Evolutionary conservation across 2,888 invertebrate species (phyloP), one percentile per base, ranked within the genome.

Genomic region (Mechanitis mazaeus): DNA sequence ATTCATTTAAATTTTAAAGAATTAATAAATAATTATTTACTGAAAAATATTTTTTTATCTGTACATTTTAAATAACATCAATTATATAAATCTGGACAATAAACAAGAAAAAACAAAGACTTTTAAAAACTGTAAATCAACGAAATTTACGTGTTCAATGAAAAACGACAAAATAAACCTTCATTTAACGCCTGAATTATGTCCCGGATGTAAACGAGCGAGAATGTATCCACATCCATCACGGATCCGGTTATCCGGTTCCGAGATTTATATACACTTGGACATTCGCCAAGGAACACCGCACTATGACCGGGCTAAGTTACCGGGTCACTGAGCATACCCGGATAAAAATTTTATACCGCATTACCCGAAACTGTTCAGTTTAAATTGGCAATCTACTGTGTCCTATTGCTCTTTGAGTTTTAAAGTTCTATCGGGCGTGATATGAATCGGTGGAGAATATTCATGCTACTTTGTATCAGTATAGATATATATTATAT

Each of bases 311-410:
- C 58, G 57, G 59, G 57, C 33, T 46, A 54, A 54, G 62, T 64
- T 67, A 64, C 67, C 66, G 67, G 69, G 68, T 67, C 66, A 66
- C 65, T 60, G 68, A 59, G 57, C 63, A 45, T 45, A 56, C 54
- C 53, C 59, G 63, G 50, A n/a, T 55, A 46, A 57, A 60, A 66
- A 50, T 59, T 63, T 68, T 68, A 63, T 64, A 61, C 61, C 64
- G 61, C 63, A 66, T 64, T 63, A 66, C 50, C 50, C 38, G 57
- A 28, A 58, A 53, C 45, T 20, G 20, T 20, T 20, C 20, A 20
- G 56, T 57, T 61, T 35, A 59, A 59, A 64, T 61, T 61, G 42
- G 2, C 54, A 54, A 59, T 42, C 42, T 42, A 9, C 9, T 11
- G 9, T 42, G 42, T 42, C 42, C 42, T 42, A 42, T 9, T 42